Base-by-base conservation (phyloP, 2,888 invertebrate genomes). In the Caenorhabditis panamensis region DNA sequence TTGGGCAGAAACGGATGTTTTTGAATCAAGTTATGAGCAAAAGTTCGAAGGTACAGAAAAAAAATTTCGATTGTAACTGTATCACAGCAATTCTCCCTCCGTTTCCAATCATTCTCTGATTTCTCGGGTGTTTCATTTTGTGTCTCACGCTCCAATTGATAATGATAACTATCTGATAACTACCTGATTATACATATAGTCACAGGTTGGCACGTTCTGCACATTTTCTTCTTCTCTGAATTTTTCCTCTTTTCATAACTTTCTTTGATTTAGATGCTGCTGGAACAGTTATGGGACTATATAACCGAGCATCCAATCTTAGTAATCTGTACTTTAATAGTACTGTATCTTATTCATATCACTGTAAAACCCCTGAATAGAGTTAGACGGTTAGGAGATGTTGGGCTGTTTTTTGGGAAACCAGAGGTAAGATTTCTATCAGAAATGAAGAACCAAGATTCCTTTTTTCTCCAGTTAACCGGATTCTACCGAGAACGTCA, bases 401-500 rank as follows among this genome's bases (percentile, higher is more conserved):
- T 85, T 37, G 86, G 86, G 44, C 47, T 82, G 9, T 80, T 79
- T 37, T 84, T 85, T 26, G 84, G 83, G 8, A 68, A 67, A 47
- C 83, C 84, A 31, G 79, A 84, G 83, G 86, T 86, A 11, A 28
- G 63, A n/a, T n/a, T n/a, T n/a, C n/a, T n/a, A n/a, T 26, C 1
- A 22, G 24, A 26, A 16, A 20, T 2, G 24, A 22, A 4, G 13
- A 22, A 16, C 8, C 18, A 22, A 47, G 4, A 47, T 18, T 16
- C n/a, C 13, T 53, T 22, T n/a, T n/a, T n/a, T n/a, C n/a, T n/a
- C n/a, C 64, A 86, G 86, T 41, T 82, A n/a, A 79, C 54, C 49
- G 86, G 83, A 28, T 58, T 79, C 9, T 81, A 83, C 36, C 69
- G 81, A 36, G 84, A 86, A 59, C 59, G 80, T 8, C 85, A 86